phyloP scores from a whole-genome alignment of 2,888 invertebrate species.

The Sinodicranocentrus sp. region DNA sequence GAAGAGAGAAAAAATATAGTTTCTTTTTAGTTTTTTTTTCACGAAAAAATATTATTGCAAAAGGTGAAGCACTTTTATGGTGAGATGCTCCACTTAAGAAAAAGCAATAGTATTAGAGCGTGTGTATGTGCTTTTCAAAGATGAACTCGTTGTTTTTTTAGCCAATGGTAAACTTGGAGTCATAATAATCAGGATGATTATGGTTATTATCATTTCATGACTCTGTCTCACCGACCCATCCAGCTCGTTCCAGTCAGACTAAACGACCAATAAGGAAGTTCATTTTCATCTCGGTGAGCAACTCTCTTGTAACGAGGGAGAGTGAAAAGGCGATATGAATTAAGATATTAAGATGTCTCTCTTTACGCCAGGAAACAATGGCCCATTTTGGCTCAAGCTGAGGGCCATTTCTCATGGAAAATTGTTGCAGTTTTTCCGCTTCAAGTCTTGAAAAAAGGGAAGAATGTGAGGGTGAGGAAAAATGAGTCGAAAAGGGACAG shows the following conservation, averaged over 20 bases:
- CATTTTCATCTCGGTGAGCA: slow-evolving; percentile 58
- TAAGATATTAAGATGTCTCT: slow-evolving; percentile 67
- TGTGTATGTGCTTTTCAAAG: neutral
- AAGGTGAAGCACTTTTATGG: neutral
- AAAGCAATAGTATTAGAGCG: slow-evolving; percentile 38
- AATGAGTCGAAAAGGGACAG: slow-evolving; percentile 14
- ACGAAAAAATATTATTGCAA: neutral
- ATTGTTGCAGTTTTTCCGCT: slow-evolving; percentile 68
- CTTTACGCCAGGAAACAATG: slow-evolving; percentile 64
- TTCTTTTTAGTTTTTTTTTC: neutral
- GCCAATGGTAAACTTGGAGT: slow-evolving; percentile 41
- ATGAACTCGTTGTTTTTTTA: neutral
- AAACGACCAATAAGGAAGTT: slow-evolving; percentile 70
- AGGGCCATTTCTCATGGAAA: slow-evolving; percentile 65
- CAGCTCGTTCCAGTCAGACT: slow-evolving; percentile 68
- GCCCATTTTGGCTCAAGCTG: slow-evolving; percentile 65
- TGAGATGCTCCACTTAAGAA: slow-evolving; percentile 47
- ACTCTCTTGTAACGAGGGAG: slow-evolving; percentile 38
- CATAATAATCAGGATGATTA: slow-evolving; percentile 70
- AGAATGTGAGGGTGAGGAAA: slow-evolving; percentile 3
- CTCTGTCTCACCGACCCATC: slow-evolving; percentile 57
- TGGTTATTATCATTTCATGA: slow-evolving; percentile 68
- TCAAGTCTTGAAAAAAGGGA: slow-evolving; percentile 50
- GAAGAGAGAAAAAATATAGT: slow-evolving; percentile 2
- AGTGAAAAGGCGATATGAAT: slow-evolving; percentile 59